Evolutionary conservation across 2,797 vertebrate genomes (phyloP), one percentile per base, ranked within the genome.

Genomic region (Myotis findleyi): DNA sequence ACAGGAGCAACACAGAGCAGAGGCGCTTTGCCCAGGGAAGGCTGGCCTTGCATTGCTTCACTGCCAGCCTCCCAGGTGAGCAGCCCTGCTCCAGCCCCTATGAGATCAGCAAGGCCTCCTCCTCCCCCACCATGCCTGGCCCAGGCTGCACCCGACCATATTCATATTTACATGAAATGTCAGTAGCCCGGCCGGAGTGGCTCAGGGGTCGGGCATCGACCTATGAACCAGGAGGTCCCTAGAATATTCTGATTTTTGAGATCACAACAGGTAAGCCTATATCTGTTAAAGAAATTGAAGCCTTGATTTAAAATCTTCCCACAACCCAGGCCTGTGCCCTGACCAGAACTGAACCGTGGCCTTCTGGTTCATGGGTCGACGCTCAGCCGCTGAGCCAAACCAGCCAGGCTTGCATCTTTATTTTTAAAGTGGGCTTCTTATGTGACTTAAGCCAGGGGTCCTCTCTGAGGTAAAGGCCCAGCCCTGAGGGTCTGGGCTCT

Each of bases 231-330:
- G 57, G 57, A 30, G 57, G 17, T 59, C 68, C 59, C 33, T 59
- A 59, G 30, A 86, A 87, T 81, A 59, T 38, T 82, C 69, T 91
- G 51, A 69, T 69, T 93, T 89, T 82, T 77, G 36, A 93, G 68
- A 51, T 38, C 71, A 49, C 53, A 83, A 57, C 38, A 83, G 77
- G 30, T 53, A 87, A 47, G 23, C 25, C 59, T 82, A 33, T 57
- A 53, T 30, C 41, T n/a, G 41, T 66, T 93, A 41, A 83, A 51
- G 73, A 92, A 87, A 82, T 20, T 49, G 75, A 86, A 72, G 75
- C 5, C 33, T 73, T 82, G 49, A 88, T 57, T 91, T 53, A 57
- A 92, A 71, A 53, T 25, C 30, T 81, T 89, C 44, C 59, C 33
- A 71, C 59, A 27, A 13, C 23, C 57, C 57, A 59, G 57, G 57